Evolutionary conservation across 2,888 invertebrate species (phyloP).

Genomic region (Sinhomidia bicolor): DNA sequence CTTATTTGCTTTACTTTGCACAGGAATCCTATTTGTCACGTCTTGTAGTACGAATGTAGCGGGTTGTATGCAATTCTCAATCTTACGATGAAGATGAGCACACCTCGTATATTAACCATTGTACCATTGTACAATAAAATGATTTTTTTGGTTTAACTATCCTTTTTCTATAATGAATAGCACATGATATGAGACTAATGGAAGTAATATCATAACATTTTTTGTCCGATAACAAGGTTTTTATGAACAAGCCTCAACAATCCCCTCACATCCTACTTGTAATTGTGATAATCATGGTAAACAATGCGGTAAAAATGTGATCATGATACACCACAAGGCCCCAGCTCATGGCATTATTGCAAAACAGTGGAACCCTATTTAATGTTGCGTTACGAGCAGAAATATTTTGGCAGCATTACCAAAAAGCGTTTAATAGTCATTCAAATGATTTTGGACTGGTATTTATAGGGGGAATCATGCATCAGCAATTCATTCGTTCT

Average conservation of each 20-base stretch:
- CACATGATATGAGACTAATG: conserved; percentile 37
- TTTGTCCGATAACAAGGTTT: conserved; percentile 23
- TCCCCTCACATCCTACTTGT: background rate
- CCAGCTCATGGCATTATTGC: conserved; percentile 47
- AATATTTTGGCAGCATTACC: conserved; percentile 17
- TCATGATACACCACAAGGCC: conserved; percentile 30
- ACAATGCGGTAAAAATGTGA: conserved; percentile 34
- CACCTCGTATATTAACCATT: conserved; percentile 36
- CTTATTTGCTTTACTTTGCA: background rate
- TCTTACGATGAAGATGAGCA: conserved; percentile 55
- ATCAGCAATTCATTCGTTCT: conserved; percentile 24
- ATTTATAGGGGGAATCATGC: conserved; percentile 36
- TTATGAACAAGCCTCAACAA: background rate
- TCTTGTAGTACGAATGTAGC: background rate
- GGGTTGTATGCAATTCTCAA: too few species aligned
- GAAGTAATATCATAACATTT: conserved; percentile 28
- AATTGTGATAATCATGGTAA: background rate
- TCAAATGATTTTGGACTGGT: conserved; percentile 41
- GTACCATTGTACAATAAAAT: conserved; percentile 1
- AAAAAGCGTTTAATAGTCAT: background rate
- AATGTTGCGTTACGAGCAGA: background rate
- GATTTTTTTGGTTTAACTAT: conserved; percentile 12
- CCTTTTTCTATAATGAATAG: background rate
- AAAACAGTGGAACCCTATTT: conserved; percentile 24
- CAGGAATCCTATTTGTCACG: background rate